Base-by-base conservation (phyloP, 2,113 vertebrate genomes). In the Zosterops japonicus region DNA sequence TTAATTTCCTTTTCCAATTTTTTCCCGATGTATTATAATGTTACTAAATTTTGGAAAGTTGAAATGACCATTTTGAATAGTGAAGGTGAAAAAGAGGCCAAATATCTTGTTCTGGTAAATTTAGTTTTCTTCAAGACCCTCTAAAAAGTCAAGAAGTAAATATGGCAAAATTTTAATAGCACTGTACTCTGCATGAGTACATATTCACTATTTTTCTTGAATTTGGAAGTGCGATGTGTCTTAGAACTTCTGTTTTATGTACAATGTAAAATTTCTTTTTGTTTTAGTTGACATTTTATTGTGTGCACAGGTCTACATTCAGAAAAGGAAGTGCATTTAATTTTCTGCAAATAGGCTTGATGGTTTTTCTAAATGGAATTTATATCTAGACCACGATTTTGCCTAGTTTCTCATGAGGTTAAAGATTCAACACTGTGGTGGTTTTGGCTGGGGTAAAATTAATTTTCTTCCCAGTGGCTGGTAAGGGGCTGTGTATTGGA, bases 141-240 rank as follows among this genome's bases (percentile, higher is more conserved):
- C n/a, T 47, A 61, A 81, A 83, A 87, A 77, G 4, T 33, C 7
- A 64, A 87, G 8, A 44, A 4, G 6, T 14, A 75, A 88, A 21
- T 47, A 47, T 7, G 6, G 4, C 1, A 70, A 55, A 6, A 44
- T 52, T 83, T 89, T 81, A 28, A 47, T 21, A 44, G 16, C 18
- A 36, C 5, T 92, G 31, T 44, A 24, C 0, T 52, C 36, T 75
- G 15, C 19, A 33, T 27, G 15, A 4, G 21, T 13, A 61, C 1
- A 27, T 80, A 76, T 89, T 68, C 35, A 56, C 0, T 33, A 9
- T 83, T 87, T 93, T 80, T 6, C 11, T 83, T 79, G 5, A 83
- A 64, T 76, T 39, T 29, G 2, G 53, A 64, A 71, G 11, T 0
- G 0, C 56, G 21, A n/a, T 5, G 1, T 79, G 59, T 67, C 31